Conservation (phyloP, 2,797 vertebrate genomes). For the Serranus cabrilla region DNA sequence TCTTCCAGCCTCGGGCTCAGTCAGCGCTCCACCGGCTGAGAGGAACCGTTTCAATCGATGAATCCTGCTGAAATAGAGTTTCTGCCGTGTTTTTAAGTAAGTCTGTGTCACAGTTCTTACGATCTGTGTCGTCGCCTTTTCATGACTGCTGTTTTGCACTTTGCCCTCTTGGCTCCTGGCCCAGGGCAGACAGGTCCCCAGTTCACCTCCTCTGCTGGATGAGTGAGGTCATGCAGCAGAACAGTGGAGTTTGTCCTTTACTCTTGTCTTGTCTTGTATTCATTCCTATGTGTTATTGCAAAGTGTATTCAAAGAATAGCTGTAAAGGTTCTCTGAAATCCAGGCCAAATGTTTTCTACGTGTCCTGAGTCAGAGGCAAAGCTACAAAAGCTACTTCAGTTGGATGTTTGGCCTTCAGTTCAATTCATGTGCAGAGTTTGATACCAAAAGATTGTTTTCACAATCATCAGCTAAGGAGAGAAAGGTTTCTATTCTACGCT, state of each 20-base stretch:
- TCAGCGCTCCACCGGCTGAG: slow-evolving; percentile 25
- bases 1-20: slow-evolving; percentile 14
- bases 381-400: not conserved
- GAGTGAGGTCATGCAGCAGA: slow-evolving; percentile 8
- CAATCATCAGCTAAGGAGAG: not conserved
- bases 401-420: not conserved
- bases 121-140: slow-evolving; percentile 45
- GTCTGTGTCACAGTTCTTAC: slow-evolving; percentile 38
- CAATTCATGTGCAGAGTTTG: not conserved
- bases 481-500: not conserved
- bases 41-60: slow-evolving; percentile 23
- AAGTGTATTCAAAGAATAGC: not conserved
- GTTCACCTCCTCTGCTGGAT: slow-evolving; percentile 4
- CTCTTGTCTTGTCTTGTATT: not conserved
- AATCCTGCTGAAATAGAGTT: slow-evolving; percentile 23
- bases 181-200: not conserved
- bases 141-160: slow-evolving; percentile 63
- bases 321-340: not conserved
- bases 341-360: slow-evolving; percentile 1
- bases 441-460: not conserved
- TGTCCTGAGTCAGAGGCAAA: not conserved
- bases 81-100: slow-evolving; percentile 18
- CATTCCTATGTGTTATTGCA: not conserved
- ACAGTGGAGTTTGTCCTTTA: slow-evolving; percentile 13
- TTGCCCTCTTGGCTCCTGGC: slow-evolving; percentile 67